Conservation (phyloP, 53 echinoderm and acorn worm genomes). For the Temnopleurus reevesii region DNA sequence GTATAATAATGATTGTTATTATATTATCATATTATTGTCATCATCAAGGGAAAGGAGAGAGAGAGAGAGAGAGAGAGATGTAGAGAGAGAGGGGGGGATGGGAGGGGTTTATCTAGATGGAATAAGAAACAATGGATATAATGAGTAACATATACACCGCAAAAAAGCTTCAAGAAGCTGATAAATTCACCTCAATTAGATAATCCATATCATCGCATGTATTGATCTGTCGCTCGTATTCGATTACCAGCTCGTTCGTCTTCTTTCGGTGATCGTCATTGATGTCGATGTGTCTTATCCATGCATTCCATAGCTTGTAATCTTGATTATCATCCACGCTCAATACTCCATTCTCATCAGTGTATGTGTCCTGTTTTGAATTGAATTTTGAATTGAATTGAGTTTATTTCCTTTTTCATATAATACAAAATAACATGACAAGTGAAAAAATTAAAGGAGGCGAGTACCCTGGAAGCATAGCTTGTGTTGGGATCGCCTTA, state of each 20-base stretch:
- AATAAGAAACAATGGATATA: not conserved
- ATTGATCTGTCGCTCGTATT: conserved; percentile 70
- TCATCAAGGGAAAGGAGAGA: no score
- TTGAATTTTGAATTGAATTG: no score
- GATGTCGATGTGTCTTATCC: not conserved
- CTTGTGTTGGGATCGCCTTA: no score
- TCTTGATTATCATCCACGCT: conserved; percentile 63
- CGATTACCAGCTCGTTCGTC: conserved; percentile 57
- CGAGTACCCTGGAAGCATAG: no score
- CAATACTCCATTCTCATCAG: conserved; percentile 65
- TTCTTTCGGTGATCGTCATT: not conserved
- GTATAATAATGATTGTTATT: no score
- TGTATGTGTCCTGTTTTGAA: conserved; percentile 81
- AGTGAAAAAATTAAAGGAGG: no score
- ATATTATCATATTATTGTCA: no score
- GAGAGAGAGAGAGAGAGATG: no score
- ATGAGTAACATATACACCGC: no score
- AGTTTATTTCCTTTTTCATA: no score
- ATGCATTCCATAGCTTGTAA: conserved; percentile 56
- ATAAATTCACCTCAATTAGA: conserved; percentile 72
- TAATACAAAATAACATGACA: no score
- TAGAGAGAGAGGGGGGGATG: not conserved
- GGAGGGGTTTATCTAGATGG: not conserved
- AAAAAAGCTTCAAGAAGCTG: no score
- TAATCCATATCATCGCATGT: conserved; percentile 81